Evolutionary conservation across 2,888 invertebrate genomes (phyloP), one percentile per base, ranked within the genome.

Genomic region (Diaperis boleti): DNA sequence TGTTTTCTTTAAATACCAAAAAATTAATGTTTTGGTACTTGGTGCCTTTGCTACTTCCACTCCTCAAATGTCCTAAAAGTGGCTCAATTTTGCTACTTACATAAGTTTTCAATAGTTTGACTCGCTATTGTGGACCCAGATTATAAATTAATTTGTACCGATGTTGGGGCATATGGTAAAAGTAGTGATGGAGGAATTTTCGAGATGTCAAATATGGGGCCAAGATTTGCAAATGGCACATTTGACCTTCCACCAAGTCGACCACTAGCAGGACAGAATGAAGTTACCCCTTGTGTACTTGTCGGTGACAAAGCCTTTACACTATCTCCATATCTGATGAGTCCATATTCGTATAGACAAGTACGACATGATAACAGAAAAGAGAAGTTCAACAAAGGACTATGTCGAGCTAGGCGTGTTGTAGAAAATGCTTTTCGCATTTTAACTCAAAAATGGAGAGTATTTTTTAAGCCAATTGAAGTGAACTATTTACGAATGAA

Each of bases 341-440:
- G 69, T 50, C 67, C 65, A 8, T 72, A 61, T 63, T 67, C 68
- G 15, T 67, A 70, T 47, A 59, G 62, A 42, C 65, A 71, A 59
- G 44, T 55, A 22, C 17, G 62, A 26, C 22, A 10, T 39, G 59
- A 70, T 52, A 8, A 2, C 22, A 42, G 54, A 1, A 70, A 70
- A 60, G 67, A 69, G 61, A 67, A 67, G 13, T 72, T 42, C 52
- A 72, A 70, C 45, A 39, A 44, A 7, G 44, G 61, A 15, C 37
- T 67, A 14, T 69, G 67, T 44, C 50, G 35, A 49, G 71, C 66
- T 11, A 41, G 68, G 26, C 37, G 68, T 4, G 69, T 69, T 29
- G 70, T 72, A 8, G 67, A 70, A 66, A 72, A 72, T 35, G 69
- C 69, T 8, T 74, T 73, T 60, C 72, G 72, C 6, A 71, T 71